Conservation (phyloP, 1,140 invertebrate genomes). For the Aphaenogaster floridana region DNA sequence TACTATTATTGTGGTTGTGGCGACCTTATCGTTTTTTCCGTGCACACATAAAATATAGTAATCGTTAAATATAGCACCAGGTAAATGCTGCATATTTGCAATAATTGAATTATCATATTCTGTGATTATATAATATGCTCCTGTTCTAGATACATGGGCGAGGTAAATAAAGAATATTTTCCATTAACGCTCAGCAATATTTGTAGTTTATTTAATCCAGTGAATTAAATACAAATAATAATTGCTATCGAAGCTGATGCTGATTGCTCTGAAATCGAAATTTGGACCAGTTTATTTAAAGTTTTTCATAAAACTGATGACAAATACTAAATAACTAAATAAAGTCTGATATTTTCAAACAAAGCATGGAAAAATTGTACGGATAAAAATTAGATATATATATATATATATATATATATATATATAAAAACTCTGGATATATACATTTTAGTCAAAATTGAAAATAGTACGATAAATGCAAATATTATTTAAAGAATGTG, state of each 20-base stretch:
- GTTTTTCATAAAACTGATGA: slow-evolving; percentile 7
- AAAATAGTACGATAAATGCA: neutral
- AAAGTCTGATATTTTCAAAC: slow-evolving; percentile 16
- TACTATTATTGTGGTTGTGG: too few species aligned
- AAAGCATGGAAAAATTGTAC: slow-evolving; percentile 8
- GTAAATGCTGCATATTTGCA: neutral
- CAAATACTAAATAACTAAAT: neutral
- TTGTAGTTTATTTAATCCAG: slow-evolving; percentile 11
- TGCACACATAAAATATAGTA: neutral
- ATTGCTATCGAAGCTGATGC: neutral
- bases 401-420: neutral
- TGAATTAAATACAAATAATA: slow-evolving; percentile 29
- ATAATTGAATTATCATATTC: neutral
- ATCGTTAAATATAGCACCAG: neutral
- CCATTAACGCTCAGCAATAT: slow-evolving; percentile 24
- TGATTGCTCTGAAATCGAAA: slow-evolving; percentile 38
- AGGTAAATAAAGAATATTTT: slow-evolving; percentile 25
- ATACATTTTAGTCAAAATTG: slow-evolving; percentile 11
- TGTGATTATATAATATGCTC: slow-evolving; percentile 1
- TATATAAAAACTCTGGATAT: neutral
- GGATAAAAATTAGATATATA: neutral
- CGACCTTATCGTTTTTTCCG: too few species aligned
- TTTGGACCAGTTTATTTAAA: slow-evolving; percentile 5
- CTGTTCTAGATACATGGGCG: neutral
- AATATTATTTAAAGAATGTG: neutral